Evolutionary conservation across 2,797 vertebrate species (phyloP), one percentile per base, ranked within the genome.

Genomic region (Lepus townsendii): DNA sequence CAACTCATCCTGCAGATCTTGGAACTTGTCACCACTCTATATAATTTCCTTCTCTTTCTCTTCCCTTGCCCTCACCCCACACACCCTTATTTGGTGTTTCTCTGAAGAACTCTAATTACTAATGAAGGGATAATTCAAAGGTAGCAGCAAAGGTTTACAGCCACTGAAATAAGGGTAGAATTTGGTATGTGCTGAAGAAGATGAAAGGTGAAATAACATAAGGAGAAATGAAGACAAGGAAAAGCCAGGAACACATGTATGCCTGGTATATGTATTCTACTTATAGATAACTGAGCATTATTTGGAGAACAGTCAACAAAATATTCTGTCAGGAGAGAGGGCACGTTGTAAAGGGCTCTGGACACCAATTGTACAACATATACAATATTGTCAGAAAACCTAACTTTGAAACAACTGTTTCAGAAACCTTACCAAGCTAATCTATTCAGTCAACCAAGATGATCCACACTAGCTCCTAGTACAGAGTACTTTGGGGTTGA

Each of bases 141-240:
- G 14, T 90, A 76, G 50, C 82, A 95, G 90, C 85, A 90, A 88
- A 72, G 82, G 17, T n/a, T 83, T 78, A 90, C 32, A 32, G 38
- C 71, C 50, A 90, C 71, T 95, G 84, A 96, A 91, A 93, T 71
- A 88, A 38, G 7, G 13, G 19, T 30, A 92, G 65, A 69, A 91
- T 26, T 32, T 80, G n/a, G 30, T 22, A 73, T 68, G 22, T 27
- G 22, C 47, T 57, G 26, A 83, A 80, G 30, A 87, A 2, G 63
- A 84, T n/a, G 60, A 96, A 95, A 91, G 20, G 8, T 77, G 35
- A 93, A 93, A 91, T 80, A 7, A 32, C 17, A 69, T 54, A 75
- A 94, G 68, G 4, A 91, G 54, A 93, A 94, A 92, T 10, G 12
- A 20, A 92, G 73, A 92, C 32, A 82, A 1, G 5, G 71, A 35